Evolutionary conservation across 2,113 vertebrate genomes (phyloP).

Genomic region (Misgurnus mizolepis): DNA sequence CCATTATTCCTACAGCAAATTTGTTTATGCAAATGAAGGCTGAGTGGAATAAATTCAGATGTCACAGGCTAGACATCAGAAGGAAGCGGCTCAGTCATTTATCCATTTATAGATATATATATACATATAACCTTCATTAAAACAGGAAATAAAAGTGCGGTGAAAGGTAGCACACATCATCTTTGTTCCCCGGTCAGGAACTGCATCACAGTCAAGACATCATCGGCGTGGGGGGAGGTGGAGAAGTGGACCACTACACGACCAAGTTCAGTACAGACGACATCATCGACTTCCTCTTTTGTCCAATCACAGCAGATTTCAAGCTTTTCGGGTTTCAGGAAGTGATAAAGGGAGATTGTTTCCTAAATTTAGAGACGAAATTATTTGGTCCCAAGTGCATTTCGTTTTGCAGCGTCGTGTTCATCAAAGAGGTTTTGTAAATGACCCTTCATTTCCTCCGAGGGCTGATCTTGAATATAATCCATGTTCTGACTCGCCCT

Average conservation of each 20-base stretch:
- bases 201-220: slow-evolving; percentile 42
- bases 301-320: neutral
- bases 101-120: neutral
- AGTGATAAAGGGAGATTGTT: slow-evolving; percentile 25
- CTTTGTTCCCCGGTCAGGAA: slow-evolving; percentile 51
- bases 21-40: slow-evolving; percentile 37
- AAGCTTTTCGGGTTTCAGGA: neutral
- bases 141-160: neutral
- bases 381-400: slow-evolving; percentile 1
- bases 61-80: neutral
- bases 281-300: neutral
- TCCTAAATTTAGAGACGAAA: slow-evolving; percentile 9
- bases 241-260: neutral
- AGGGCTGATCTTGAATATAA: neutral
- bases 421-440: neutral
- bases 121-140: slow-evolving; percentile 23
- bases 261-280: neutral
- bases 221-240: neutral
- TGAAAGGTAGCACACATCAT: slow-evolving; percentile 9
- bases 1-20: too few relatives aligned
- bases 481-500: neutral
- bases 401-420: neutral
- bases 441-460: slow-evolving; percentile 25
- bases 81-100: neutral
- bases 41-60: slow-evolving; percentile 53